These are phyloP conservation scores for Ondatra zibethicus DNA, from an alignment of 2,113 vertebrate genomes.

Conservation along the genomic window DNA sequence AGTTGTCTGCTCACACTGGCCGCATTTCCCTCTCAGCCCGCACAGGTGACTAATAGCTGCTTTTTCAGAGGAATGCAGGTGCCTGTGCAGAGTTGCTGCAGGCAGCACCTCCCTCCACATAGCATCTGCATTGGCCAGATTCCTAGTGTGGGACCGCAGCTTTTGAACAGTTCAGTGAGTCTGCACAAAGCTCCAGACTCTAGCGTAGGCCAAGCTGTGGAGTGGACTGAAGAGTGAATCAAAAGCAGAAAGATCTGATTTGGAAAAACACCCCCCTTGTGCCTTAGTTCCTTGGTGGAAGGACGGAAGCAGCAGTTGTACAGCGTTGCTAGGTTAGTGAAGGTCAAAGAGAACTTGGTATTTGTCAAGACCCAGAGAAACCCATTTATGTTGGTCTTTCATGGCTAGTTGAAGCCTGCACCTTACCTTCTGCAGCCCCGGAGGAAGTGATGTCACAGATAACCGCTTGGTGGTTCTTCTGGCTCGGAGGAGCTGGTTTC, in stretches of 20 bases:
- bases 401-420: neutral
- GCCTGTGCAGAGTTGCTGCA: neutral
- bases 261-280: neutral
- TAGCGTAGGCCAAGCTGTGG: neutral
- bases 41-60: neutral
- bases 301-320: neutral
- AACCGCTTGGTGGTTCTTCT: conserved; percentile 73
- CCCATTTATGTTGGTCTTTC: neutral
- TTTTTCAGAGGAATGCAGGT: neutral
- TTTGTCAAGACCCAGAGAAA: neutral
- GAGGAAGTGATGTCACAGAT: conserved; percentile 79
- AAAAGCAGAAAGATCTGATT: neutral
- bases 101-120: neutral
- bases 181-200: neutral
- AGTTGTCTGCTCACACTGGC: neutral
- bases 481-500: conserved; percentile 70
- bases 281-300: neutral
- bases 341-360: neutral
- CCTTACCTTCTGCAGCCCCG: conserved; percentile 80
- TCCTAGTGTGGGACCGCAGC: neutral
- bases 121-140: neutral
- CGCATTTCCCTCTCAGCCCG: neutral
- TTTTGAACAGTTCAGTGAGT: neutral
- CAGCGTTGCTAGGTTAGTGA: no score
- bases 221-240: neutral